Conservation (phyloP, 2,113 vertebrate species). For the Festucalex cinctus region DNA sequence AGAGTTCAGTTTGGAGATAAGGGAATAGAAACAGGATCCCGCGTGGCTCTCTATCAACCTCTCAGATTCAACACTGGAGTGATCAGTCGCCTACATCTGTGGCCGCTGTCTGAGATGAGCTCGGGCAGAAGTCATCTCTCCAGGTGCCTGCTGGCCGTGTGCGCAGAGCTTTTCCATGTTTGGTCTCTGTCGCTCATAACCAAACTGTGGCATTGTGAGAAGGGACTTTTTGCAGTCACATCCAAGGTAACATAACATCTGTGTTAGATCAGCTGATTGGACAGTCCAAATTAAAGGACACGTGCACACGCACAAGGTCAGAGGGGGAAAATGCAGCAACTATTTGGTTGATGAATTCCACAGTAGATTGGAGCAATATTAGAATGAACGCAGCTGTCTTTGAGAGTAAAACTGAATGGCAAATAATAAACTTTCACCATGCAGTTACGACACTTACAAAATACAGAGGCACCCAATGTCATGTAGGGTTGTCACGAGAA, state of each 20-base stretch:
- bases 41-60: conserved; percentile 48
- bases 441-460: conserved; percentile 30
- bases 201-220: conserved; percentile 27
- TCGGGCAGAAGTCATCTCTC: conserved; percentile 45
- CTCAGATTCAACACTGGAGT: conserved; percentile 46
- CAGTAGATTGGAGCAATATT: conserved; percentile 22
- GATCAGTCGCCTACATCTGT: conserved; percentile 61
- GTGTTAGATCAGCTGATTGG: neutral
- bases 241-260: neutral
- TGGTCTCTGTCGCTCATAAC: conserved; percentile 15
- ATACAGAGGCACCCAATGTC: conserved; percentile 14
- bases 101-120: conserved; percentile 54
- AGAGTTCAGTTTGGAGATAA: conserved; percentile 65
- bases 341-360: conserved; percentile 38
- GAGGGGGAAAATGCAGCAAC: neutral
- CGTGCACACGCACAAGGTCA: neutral
- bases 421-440: conserved; percentile 34
- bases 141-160: conserved; percentile 11
- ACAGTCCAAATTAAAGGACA: conserved; percentile 9
- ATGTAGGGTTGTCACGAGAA: too few relatives aligned
- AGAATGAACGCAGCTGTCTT: conserved; percentile 8
- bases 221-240: neutral
- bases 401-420: conserved; percentile 28
- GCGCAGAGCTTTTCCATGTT: conserved; percentile 10
- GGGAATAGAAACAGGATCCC: conserved; percentile 62